These are phyloP conservation scores for Phalacrocorax pelagicus DNA, from an alignment of 2,113 vertebrate genomes.

Conservation along the genomic window DNA sequence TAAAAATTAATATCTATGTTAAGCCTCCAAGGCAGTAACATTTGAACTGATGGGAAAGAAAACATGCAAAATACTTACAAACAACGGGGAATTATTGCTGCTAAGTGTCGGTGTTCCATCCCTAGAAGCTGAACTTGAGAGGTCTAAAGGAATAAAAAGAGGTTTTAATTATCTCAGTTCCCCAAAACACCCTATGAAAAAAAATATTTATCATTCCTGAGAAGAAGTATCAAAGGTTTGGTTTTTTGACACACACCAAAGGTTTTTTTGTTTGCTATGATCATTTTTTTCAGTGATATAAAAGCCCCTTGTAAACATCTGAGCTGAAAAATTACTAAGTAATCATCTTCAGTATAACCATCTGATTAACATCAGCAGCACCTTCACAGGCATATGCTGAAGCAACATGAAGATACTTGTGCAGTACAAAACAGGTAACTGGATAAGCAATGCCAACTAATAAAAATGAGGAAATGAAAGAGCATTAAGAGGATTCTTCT, in stretches of 20 bases:
- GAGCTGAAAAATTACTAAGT: background rate
- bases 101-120: conserved; percentile 72
- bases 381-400: background rate
- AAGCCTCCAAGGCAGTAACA: background rate
- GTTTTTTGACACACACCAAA: background rate
- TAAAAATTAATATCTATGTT: background rate
- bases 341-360: background rate
- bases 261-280: background rate
- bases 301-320: background rate
- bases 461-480: background rate
- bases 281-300: background rate
- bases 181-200: background rate
- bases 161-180: background rate
- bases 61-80: conserved; percentile 72
- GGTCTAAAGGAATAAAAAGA: conserved; percentile 70
- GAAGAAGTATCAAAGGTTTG: background rate
- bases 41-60: background rate
- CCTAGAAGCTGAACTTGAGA: conserved; percentile 74
- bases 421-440: background rate
- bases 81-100: conserved; percentile 70
- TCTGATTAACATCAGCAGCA: background rate
- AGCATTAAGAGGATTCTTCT: background rate
- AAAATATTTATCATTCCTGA: background rate
- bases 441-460: background rate
- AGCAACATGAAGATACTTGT: background rate